Evolutionary conservation across 2,888 invertebrate species (phyloP).

Genomic region (Cantharis lateralis): DNA sequence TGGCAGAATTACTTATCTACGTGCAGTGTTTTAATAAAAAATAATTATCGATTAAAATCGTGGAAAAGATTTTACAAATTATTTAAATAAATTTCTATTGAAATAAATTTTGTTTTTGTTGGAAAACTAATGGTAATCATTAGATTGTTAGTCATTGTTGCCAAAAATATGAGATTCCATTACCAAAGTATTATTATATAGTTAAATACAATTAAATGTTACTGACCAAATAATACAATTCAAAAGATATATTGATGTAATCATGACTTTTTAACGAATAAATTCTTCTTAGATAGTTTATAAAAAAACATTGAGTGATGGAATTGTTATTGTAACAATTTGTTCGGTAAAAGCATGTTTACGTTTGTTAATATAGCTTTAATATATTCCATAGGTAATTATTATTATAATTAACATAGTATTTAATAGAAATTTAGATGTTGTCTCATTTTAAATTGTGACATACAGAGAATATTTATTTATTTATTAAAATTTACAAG

Average conservation of each 20-base stretch:
- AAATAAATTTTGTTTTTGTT: constrained; percentile 23
- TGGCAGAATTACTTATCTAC: constrained; percentile 47
- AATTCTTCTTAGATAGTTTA: constrained; percentile 7
- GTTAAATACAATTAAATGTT: constrained; percentile 38
- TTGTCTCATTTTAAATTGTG: constrained; percentile 18
- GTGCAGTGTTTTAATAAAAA: constrained; percentile 37
- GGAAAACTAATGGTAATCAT: constrained; percentile 26
- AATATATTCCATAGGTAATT: constrained; percentile 23
- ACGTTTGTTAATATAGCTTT: constrained; percentile 28
- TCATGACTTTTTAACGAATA: constrained; percentile 19
- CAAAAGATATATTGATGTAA: constrained; percentile 13
- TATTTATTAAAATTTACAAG: constrained; percentile 36
- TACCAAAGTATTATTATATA: constrained; percentile 48
- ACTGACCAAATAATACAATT: constrained; percentile 39
- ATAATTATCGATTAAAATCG: constrained; percentile 16
- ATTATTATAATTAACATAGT: constrained; percentile 20
- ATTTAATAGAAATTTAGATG: constrained; percentile 18
- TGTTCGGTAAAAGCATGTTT: constrained; percentile 19
- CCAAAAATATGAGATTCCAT: constrained; percentile 48
- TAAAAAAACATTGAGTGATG: background rate
- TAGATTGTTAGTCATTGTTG: constrained; percentile 45
- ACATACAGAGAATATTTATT: constrained; percentile 36
- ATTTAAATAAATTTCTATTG: constrained; percentile 35
- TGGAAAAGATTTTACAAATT: constrained; percentile 13
- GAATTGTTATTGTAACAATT: background rate